Evolutionary conservation across 37 sponge, comb jelly and placozoan genomes (phyloP).

Genomic region (Crambe crambe): DNA sequence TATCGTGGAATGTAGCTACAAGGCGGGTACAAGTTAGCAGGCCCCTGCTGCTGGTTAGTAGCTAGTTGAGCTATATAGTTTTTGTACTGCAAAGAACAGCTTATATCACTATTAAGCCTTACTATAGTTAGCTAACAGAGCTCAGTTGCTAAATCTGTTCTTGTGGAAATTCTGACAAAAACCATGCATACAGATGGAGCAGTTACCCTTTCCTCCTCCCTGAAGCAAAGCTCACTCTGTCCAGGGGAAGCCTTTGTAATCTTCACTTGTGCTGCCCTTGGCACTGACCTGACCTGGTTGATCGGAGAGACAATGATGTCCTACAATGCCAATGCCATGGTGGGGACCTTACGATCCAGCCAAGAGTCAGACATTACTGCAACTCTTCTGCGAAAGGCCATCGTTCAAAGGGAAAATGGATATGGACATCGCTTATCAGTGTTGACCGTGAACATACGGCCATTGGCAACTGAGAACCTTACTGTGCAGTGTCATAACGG

Average conservation of each 20-base stretch:
- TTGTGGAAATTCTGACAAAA: no score
- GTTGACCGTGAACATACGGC: background rate
- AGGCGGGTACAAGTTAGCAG: no score
- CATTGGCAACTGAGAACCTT: background rate
- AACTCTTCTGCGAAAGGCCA: background rate
- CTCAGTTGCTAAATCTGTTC: no score
- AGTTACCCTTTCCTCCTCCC: background rate
- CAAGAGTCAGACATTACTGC: background rate
- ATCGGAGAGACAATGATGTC: background rate
- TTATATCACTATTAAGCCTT: no score
- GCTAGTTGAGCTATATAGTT: no score
- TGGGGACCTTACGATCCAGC: background rate
- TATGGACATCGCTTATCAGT: background rate
- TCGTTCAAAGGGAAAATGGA: background rate
- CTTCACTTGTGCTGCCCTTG: background rate
- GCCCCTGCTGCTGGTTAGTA: no score
- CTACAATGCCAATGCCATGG: background rate
- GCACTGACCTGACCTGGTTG: background rate
- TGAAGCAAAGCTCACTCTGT: background rate
- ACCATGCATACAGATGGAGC: no score
- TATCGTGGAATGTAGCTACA: no score
- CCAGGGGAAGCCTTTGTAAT: background rate
- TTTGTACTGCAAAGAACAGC: no score
- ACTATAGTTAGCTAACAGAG: no score
- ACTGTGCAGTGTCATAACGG: background rate